Base-by-base conservation (phyloP, 2,888 invertebrate genomes). In the Temnothorax rugatulus region DNA sequence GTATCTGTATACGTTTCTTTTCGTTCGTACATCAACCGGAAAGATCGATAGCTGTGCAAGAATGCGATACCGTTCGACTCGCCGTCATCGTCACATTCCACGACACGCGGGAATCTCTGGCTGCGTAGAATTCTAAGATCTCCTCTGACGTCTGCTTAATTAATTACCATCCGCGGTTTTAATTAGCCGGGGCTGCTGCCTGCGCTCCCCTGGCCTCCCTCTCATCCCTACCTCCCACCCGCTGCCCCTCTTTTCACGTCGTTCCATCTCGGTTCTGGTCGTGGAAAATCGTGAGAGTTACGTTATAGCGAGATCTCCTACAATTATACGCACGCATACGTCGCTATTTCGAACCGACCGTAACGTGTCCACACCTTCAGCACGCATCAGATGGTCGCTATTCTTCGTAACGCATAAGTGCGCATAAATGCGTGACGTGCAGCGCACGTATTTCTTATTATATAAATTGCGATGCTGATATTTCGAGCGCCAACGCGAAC, bases 161-260 rank as follows among this genome's bases (percentile, higher is more conserved):
- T 95, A 94, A 95, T 95, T 94, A 95, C 94, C 92, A 94, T 94
- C 94, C 94, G 93, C 92, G 94, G 94, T 94, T 95, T 95, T 94
- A 95, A 95, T 95, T 94, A 95, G 94, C 94, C 89, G 91, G 91
- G 88, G 87, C 88, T 91, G 84, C 90, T 87, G 90, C 89, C 89
- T 86, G 89, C 91, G 81, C 82, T 69, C 88, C 81, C 89, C 69
- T 64, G 18, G 44, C 81, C 59, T 50, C 59, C 47, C 52, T 69
- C 47, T 57, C 50, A 8, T 52, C 74, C 18, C 69, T 47, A 25
- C 41, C 54, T 18, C 25, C 21, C 47, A 38, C n/a, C 76, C 18
- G 59, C 44, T 18, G 73, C 47, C 83, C 57, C 59, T 64, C 85
- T 77, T 66, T 85, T 63, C 84, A 71, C 59, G n/a, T 82, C 47